These are phyloP conservation scores for Actinernus sp. DNA, from an alignment of 92 coral and sea anemone genomes.

Conservation along the genomic window DNA sequence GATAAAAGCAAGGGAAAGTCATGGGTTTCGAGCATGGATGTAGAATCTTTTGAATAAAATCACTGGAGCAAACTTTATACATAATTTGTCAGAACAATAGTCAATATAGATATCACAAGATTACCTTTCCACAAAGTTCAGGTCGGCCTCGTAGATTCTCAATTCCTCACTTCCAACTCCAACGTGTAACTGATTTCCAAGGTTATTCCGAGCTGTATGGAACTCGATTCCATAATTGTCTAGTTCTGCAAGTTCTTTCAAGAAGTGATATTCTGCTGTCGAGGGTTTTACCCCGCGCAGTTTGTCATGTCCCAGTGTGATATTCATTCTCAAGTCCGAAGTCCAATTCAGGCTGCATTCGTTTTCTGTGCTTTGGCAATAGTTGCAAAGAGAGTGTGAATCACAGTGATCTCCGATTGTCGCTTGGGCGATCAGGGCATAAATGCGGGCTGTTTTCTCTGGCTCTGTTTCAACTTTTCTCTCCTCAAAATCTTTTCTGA, in stretches of 20 bases:
- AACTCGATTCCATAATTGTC: constrained; percentile 94
- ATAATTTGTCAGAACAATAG: too few species aligned
- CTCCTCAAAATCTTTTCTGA: constrained; percentile 79
- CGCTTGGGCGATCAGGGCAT: constrained; percentile 91
- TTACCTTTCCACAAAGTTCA: constrained; percentile 85
- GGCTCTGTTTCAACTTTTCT: constrained; percentile 65
- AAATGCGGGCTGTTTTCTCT: constrained; percentile 65
- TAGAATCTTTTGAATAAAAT: too few species aligned
- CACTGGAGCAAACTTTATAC: too few species aligned
- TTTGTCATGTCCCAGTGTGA: constrained; percentile 78
- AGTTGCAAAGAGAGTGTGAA: constrained; percentile 50
- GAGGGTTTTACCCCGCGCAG: constrained; percentile 77
- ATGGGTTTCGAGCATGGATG: constrained; percentile 2
- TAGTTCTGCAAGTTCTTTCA: constrained; percentile 84
- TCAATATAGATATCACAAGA: too few species aligned
- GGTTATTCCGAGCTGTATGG: constrained; percentile 79
- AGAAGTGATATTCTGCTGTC: constrained; percentile 85
- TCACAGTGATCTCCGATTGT: constrained; percentile 85
- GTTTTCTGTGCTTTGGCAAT: constrained; percentile 59
- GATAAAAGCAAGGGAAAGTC: too few species aligned
- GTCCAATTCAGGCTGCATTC: constrained; percentile 67
- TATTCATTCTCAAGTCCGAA: constrained; percentile 69
- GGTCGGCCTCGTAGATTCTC: constrained; percentile 76
- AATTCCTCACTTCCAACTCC: constrained; percentile 97
- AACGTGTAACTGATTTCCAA: constrained; percentile 65